phyloP scores from a whole-genome alignment of 2,797 vertebrate genomes.

The Triplophysa bombifrons region DNA sequence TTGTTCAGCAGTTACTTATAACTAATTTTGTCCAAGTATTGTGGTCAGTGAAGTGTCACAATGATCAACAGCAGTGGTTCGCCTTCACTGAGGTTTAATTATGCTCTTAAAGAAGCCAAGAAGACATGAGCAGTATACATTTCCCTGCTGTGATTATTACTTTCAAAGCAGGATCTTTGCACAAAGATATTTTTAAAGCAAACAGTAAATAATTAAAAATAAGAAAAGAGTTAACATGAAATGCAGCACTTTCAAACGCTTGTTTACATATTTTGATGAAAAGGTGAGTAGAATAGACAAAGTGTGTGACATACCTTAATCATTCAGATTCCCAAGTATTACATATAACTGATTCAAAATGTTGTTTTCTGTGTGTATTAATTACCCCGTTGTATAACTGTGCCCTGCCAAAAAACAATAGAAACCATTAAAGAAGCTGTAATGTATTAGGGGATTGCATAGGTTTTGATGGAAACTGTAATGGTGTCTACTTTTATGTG shows the following conservation, averaged over 20 bases:
- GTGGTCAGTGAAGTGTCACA: constrained; percentile 23
- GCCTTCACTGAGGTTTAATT: constrained; percentile 20
- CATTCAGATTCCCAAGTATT: too few species aligned
- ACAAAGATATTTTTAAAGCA: constrained; percentile 31
- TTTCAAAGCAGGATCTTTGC: constrained; percentile 18
- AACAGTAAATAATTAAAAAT: not conserved
- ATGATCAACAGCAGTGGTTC: constrained; percentile 28
- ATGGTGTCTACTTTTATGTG: too few species aligned
- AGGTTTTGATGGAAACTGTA: too few species aligned
- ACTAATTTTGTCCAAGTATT: constrained; percentile 25
- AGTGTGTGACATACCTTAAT: not conserved
- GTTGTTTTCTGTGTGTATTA: too few species aligned
- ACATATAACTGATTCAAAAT: too few species aligned
- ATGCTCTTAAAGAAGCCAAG: constrained; percentile 42
- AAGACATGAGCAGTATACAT: constrained; percentile 22
- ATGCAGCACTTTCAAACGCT: not conserved
- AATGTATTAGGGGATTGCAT: too few species aligned
- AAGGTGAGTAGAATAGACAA: not conserved
- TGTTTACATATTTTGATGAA: not conserved
- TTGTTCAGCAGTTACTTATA: constrained; percentile 29
- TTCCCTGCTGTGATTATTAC: not conserved
- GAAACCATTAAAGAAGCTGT: too few species aligned
- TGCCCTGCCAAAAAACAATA: too few species aligned
- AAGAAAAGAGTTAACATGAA: not conserved
- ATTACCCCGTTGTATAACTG: too few species aligned